phyloP scores from a whole-genome alignment of 2,113 vertebrate species.

The Chaetura pelagica region DNA sequence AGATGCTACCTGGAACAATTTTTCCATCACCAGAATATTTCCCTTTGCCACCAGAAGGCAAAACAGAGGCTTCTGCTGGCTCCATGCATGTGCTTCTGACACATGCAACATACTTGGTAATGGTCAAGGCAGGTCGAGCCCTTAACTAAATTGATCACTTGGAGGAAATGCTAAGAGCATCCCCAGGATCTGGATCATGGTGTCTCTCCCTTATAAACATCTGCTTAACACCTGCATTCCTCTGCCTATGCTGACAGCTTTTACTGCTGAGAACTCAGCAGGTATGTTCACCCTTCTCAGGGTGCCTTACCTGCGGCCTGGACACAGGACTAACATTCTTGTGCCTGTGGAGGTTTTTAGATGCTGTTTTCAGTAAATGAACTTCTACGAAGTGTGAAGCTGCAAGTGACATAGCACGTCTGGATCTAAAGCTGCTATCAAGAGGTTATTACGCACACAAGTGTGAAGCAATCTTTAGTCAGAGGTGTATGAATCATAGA shows the following conservation, averaged over 20 bases:
- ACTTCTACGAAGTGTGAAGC: neutral
- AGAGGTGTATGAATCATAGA: conserved; percentile 32
- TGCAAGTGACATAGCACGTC: neutral
- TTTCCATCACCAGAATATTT: neutral
- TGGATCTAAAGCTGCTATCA: neutral
- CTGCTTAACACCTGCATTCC: neutral
- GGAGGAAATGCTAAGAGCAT: neutral
- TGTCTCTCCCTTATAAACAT: neutral
- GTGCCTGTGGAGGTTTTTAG: neutral
- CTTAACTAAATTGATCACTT: neutral
- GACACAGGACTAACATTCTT: neutral
- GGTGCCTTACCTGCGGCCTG: neutral
- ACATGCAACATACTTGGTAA: fast-evolving
- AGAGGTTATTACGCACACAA: neutral
- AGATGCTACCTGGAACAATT: neutral
- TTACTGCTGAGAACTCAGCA: neutral
- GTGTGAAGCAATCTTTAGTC: conserved; percentile 14
- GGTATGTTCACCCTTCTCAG: neutral
- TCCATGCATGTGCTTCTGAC: neutral
- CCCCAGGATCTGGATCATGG: neutral
- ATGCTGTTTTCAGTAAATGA: conserved; percentile 10
- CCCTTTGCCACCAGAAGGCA: neutral
- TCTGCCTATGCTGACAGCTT: neutral
- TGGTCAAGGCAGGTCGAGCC: neutral
- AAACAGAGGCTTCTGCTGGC: neutral